Evolutionary conservation across 2,888 invertebrate species (phyloP).

Genomic region (Drosophila birchii): DNA sequence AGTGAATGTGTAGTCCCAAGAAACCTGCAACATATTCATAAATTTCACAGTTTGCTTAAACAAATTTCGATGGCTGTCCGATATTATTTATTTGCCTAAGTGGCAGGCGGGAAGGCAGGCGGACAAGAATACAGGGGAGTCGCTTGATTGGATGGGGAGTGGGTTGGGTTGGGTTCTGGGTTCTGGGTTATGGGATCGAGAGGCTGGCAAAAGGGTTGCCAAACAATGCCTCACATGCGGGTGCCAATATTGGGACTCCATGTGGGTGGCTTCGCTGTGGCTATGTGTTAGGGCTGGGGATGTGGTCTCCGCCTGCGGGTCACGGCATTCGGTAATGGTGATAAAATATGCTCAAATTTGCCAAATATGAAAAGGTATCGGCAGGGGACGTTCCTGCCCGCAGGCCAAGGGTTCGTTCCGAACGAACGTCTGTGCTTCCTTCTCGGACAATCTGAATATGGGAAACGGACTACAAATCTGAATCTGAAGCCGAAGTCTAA

Average conservation of each 20-base stretch:
- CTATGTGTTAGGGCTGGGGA: slow-evolving; percentile 8
- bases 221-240: slow-evolving; percentile 66
- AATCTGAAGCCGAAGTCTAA: slow-evolving; percentile 17
- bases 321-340: slow-evolving; percentile 75
- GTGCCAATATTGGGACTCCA: slow-evolving; percentile 63
- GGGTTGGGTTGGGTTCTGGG: slow-evolving; percentile 38
- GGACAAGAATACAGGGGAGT: slow-evolving; percentile 10
- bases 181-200: slow-evolving; percentile 11
- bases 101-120: slow-evolving; percentile 46
- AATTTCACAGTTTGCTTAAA: slow-evolving; percentile 81
- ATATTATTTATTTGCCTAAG: slow-evolving; percentile 79
- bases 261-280: slow-evolving; percentile 6
- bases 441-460: slow-evolving; percentile 61
- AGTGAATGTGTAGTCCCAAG: background rate
- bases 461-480: slow-evolving; percentile 44
- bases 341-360: slow-evolving; percentile 83
- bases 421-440: slow-evolving; percentile 26
- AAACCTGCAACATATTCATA: slow-evolving; percentile 76
- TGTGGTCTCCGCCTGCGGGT: slow-evolving; percentile 65
- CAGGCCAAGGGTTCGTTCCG: slow-evolving; percentile 46
- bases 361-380: slow-evolving; percentile 79
- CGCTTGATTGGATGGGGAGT: slow-evolving; percentile 71
- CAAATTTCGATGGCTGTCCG: slow-evolving; percentile 61
- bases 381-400: slow-evolving; percentile 37
- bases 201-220: slow-evolving; percentile 73